Conservation (phyloP, 2,113 vertebrate genomes). For the Zingel zingel region DNA sequence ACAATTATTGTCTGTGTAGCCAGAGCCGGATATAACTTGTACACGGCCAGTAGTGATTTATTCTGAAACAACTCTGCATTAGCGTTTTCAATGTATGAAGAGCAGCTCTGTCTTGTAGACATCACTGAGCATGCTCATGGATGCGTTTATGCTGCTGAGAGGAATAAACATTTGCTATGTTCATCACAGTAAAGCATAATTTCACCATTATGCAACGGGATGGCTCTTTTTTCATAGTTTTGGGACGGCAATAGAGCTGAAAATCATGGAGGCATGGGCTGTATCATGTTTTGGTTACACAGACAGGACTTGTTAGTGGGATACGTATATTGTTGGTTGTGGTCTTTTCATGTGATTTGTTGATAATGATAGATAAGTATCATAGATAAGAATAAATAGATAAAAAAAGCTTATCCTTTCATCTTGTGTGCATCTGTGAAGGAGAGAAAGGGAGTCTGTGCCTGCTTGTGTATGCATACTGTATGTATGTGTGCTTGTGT, state of each 20-base stretch:
- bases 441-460: slow-evolving; percentile 20
- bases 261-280: not conserved
- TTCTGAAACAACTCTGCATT: not conserved
- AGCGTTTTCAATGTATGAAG: slow-evolving; percentile 1
- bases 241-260: not conserved
- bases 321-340: slow-evolving; percentile 18
- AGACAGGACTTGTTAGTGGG: not conserved
- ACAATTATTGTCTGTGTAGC: not conserved
- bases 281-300: not conserved
- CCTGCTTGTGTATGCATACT: slow-evolving; percentile 11
- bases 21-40: not conserved
- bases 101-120: not conserved
- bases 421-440: slow-evolving; percentile 22
- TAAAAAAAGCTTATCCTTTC: slow-evolving; percentile 58
- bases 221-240: slow-evolving; percentile 12
- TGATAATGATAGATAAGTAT: slow-evolving; percentile 54
- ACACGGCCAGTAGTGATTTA: slow-evolving; percentile 2
- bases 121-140: not conserved
- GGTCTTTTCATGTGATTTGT: slow-evolving; percentile 43
- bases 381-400: no score
- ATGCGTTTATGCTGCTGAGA: not conserved
- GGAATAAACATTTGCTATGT: not conserved
- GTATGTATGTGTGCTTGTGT: not conserved
- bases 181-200: not conserved
- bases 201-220: not conserved